These are phyloP conservation scores for Amia ocellicauda DNA, from an alignment of 2,113 vertebrate genomes.

Conservation along the genomic window DNA sequence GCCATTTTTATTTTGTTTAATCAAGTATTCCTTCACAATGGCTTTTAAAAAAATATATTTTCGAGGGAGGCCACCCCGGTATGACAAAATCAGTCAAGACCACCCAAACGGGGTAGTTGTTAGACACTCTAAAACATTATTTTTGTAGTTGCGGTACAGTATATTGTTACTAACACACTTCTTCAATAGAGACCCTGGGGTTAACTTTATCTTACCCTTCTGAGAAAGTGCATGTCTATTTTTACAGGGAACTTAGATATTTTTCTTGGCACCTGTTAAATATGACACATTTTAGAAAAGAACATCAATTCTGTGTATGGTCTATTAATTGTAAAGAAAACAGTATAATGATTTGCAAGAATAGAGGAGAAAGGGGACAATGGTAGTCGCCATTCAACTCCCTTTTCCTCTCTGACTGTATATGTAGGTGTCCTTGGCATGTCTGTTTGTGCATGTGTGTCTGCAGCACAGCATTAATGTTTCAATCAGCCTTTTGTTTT, in stretches of 20 bases:
- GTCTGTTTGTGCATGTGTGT: conserved; percentile 47
- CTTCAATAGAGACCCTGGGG: conserved; percentile 7
- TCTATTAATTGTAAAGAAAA: background rate
- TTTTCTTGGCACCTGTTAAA: conserved; percentile 18
- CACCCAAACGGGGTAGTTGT: conserved; percentile 19
- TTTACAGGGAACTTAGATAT: conserved; percentile 21
- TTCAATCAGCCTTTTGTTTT: conserved; percentile 64
- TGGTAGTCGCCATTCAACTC: conserved; percentile 49
- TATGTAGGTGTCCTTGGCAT: conserved; percentile 53
- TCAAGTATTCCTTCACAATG: no score
- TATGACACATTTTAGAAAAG: conserved; percentile 3
- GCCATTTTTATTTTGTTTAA: background rate
- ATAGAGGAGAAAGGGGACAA: conserved; percentile 14
- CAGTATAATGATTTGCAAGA: background rate
- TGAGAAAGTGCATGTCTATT: conserved; percentile 14
- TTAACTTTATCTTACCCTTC: conserved; percentile 18
- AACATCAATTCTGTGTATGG: conserved; percentile 13
- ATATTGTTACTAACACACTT: conserved; percentile 16
- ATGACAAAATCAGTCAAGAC: conserved; percentile 16
- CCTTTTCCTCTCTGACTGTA: conserved; percentile 57
- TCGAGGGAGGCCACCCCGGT: background rate
- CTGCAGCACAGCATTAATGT: conserved; percentile 54
- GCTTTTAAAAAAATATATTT: no score
- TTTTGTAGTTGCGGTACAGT: conserved; percentile 15
- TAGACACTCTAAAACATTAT: background rate